Evolutionary conservation across 2,888 invertebrate species (phyloP), one percentile per base, ranked within the genome.

Genomic region (Drosophila pseudotakahashii): DNA sequence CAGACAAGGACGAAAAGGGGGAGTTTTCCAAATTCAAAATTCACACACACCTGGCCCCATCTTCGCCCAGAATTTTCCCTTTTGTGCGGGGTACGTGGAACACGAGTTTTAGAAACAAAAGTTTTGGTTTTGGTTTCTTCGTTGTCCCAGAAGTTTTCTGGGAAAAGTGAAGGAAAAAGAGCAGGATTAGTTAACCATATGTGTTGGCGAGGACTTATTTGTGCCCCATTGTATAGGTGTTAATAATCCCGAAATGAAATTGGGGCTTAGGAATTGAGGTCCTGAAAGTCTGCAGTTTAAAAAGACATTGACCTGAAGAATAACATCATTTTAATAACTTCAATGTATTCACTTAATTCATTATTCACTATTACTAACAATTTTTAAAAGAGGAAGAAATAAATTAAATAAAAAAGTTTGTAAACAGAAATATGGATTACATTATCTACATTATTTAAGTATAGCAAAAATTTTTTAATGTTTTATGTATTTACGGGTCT

Each of bases 51-150:
- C 63, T 62, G 63, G 47, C 57, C 61, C 55, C 52, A 73, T 37
- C 52, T 39, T 16, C 67, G 48, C 41, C 39, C 48, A 19, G 45
- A 58, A 47, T 47, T 44, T 30, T 41, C 37, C 10, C 61, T 36
- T 57, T 63, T 67, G 62, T 57, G 64, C 42, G 47, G 71, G 61
- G 59, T 69, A 77, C 77, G 86, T 62, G 80, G 75, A 83, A 83
- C 89, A 86, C 86, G 84, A 84, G 84, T 84, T 84, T 83, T 88
- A 86, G 84, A 84, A 84, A 84, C 89, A 84, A 88, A 84, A 84
- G 87, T 84, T 84, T 84, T 73, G 53, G 57, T 58, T 64, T 82
- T 86, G 79, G 79, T 83, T 83, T 86, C 86, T 86, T 86, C 81
- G 78, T 73, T 57, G 67, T 60, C 54, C 37, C 54, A 64, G 69